Base-by-base conservation (phyloP, 2,888 invertebrate genomes). In the Megaustenia siamemsis region DNA sequence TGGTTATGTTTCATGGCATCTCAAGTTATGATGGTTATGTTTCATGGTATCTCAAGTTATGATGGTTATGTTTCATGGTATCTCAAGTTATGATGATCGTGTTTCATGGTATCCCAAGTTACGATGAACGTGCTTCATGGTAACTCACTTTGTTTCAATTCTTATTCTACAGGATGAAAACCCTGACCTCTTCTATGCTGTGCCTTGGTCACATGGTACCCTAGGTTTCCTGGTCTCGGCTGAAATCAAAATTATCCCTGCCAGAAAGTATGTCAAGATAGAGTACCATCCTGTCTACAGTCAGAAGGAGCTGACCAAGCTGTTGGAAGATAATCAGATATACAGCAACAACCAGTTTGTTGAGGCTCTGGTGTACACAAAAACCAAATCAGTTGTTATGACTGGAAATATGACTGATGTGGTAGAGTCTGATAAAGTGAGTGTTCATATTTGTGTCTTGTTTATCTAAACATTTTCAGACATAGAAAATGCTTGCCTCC, bases 121-220 rank as follows among this genome's bases (percentile, higher is more conserved):
- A n/a, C n/a, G n/a, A n/a, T n/a, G n/a, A n/a, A n/a, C n/a, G n/a
- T n/a, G n/a, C n/a, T n/a, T n/a, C n/a, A n/a, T n/a, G n/a, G n/a
- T n/a, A n/a, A n/a, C n/a, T n/a, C 10, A n/a, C 18, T 69, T n/a
- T 40, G 4, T 18, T 38, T 24, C 8, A 15, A 45, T 53, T 76
- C 28, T 43, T 40, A 40, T 2, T 10, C 43, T n/a, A 18, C 63
- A 96, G 96, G 95, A 96, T 28, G 95, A 96, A 86, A 96, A 97
- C 90, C 93, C 96, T 4, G 96, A 97, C 87, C 93, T 97, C 69
- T 97, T 96, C 94, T 96, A 96, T 93, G 95, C 96, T 1, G 95
- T 97, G 4, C 97, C 97, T 0, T 97, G 97, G 97, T 97, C 97
- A 0, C 96, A 97, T 92, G 97, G 97, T 8, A 97, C 97, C 0